phyloP scores from a whole-genome alignment of 2,113 vertebrate species.

The Cryptomyrus ogoouensis region DNA sequence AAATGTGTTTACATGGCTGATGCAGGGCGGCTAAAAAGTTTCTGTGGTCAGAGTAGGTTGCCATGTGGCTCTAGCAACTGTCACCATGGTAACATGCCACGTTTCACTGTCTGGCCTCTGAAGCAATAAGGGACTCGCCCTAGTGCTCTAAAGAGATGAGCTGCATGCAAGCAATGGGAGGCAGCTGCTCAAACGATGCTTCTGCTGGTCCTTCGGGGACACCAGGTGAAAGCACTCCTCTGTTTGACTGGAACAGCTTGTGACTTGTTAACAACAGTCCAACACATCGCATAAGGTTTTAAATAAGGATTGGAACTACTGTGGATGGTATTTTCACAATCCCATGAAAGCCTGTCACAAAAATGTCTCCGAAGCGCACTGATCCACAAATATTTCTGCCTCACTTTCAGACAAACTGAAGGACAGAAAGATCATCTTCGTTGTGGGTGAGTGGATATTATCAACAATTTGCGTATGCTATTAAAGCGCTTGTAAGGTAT shows the following conservation, averaged over 20 bases:
- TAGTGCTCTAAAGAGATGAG: slow-evolving; percentile 23
- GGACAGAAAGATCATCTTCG: slow-evolving; percentile 91
- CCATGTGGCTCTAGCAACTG: slow-evolving; percentile 34
- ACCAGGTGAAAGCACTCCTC: background rate
- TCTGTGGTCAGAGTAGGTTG: background rate
- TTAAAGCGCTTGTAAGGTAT: background rate
- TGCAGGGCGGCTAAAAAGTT: background rate
- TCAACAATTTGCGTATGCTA: background rate
- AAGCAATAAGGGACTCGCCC: slow-evolving; percentile 8
- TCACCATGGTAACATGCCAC: slow-evolving; percentile 51
- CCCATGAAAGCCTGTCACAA: background rate
- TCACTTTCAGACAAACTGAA: slow-evolving; percentile 82
- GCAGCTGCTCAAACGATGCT: slow-evolving; percentile 9
- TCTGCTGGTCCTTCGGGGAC: background rate
- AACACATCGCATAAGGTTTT: background rate
- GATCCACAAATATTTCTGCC: slow-evolving; percentile 9
- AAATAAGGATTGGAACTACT: background rate
- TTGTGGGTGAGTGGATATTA: slow-evolving; percentile 81
- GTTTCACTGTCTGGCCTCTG: slow-evolving; percentile 33
- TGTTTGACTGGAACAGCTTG: background rate
- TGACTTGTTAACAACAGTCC: background rate
- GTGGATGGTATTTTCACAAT: background rate
- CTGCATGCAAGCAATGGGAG: slow-evolving; percentile 21
- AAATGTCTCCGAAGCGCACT: background rate
- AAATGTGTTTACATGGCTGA: background rate